Evolutionary conservation across 2,888 invertebrate species (phyloP), one percentile per base, ranked within the genome.

Genomic region (Eupithecia tripunctaria): DNA sequence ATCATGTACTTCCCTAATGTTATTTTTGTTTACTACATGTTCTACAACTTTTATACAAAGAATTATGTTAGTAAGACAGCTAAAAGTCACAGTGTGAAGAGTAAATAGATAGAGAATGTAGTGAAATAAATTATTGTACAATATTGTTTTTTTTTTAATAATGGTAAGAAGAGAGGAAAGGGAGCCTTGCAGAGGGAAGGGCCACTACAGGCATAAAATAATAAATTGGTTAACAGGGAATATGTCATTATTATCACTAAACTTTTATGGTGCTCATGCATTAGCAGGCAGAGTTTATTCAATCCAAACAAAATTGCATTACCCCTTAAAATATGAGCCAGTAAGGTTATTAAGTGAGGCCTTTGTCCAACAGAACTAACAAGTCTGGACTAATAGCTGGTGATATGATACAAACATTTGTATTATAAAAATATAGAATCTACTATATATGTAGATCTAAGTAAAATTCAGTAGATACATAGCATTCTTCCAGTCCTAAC

Each of bases 21-120:
- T 4, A 76, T 94, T 72, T 87, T 96, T 70, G 96, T 97, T 65
- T 96, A 96, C 83, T 96, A 96, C 85, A 95, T 97, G 94, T 97
- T 97, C 83, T 96, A 96, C 79, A 94, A 96, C 71, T 97, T 97
- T 86, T 97, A 96, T 80, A 94, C 91, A 76, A 93, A 95, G 70
- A 95, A 95, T 67, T 97, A 97, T 79, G 70, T 78, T 29, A 78
- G 82, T 79, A 70, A 70, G 29, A 79, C 68, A 4, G 72, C 62
- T 47, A 68, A 73, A 4, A 78, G 78, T 41, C 79, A 82, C 56
- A 41, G 73, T 38, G 68, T 75, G 1, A 84, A 83, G 68, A 74
- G 62, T 69, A 68, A 79, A 51, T 73, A 68, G 25, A 21, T 38
- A 18, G 6, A 25, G 5, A 21, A 7, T 27, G 38, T 38, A 32